phyloP scores from a whole-genome alignment of 2,888 invertebrate species.

The Torymus texanus region DNA sequence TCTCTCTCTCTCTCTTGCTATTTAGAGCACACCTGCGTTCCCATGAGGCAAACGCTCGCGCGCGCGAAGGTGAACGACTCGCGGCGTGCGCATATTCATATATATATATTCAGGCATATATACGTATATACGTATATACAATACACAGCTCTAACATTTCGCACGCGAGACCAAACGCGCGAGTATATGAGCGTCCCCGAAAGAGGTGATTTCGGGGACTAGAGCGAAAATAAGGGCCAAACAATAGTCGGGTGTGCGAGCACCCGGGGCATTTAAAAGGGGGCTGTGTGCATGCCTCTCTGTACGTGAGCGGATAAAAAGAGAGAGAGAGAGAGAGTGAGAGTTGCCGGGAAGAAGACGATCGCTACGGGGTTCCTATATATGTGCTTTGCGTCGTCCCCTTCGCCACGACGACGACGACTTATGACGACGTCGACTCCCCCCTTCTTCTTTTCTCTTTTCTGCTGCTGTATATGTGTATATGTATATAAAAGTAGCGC shows the following conservation, averaged over 20 bases:
- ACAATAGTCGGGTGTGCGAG: slow-evolving; percentile 65
- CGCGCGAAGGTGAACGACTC: slow-evolving; percentile 38
- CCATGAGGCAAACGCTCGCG: slow-evolving; percentile 41
- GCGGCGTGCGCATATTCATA: slow-evolving; percentile 16
- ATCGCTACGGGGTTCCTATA: slow-evolving; percentile 54
- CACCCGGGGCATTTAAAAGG: slow-evolving; percentile 65
- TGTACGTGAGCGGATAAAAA: not conserved
- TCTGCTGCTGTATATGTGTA: no score
- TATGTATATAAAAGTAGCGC: no score
- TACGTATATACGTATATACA: not conserved
- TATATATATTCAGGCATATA: no score
- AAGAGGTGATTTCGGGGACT: slow-evolving; percentile 58
- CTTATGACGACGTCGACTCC: not conserved
- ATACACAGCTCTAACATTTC: not conserved
- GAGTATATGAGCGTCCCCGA: no score
- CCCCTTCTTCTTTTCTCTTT: not conserved
- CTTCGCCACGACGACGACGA: not conserved
- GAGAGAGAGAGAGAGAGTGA: slow-evolving; percentile 21
- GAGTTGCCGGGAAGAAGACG: slow-evolving; percentile 55
- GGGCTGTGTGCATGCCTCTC: no score
- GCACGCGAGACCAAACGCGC: slow-evolving; percentile 43
- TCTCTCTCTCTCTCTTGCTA: slow-evolving; percentile 62
- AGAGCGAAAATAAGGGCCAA: slow-evolving; percentile 68
- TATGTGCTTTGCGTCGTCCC: not conserved
- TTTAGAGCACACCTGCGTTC: slow-evolving; percentile 71